Base-by-base conservation (phyloP, 2,888 invertebrate species). In the Apotomis capreana region DNA sequence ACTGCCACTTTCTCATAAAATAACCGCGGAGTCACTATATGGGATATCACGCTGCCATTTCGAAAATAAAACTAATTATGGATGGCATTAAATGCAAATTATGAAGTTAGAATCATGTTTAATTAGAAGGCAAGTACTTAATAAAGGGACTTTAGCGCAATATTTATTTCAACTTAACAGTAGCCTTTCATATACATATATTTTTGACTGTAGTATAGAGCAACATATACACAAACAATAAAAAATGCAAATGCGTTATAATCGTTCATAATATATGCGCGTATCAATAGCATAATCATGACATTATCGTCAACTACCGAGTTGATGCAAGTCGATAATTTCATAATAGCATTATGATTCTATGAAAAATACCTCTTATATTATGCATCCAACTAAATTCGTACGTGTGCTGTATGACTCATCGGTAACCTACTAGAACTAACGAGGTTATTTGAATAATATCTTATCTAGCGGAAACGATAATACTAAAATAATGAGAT, bases 401-500 rank as follows among this genome's bases (percentile, higher is more conserved):
- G 9, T 61, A 61, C 46, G 52, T 26, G 15, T 65, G 10, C 13
- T 3, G 55, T 9, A 65, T 65, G 65, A 65, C 40, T 65, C 65
- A 65, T 3, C 15, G 49, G 55, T 57, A 57, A 65, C 65, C 52
- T 64, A 57, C 55, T 55, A 57, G 46, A 58, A 0, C 44, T 9
- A 15, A 46, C 46, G 54, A 65, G 65, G 57, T 57, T 57, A 26
- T 36, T 65, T 57, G 54, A 57, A 65, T 46, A 26, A 36, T 65
- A 46, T 65, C 65, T 65, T 65, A 65, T 65, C 65, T 57, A 65
- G 65, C 55, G 65, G 65, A 65, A 65, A 65, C 57, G 65, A 65
- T 65, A 65, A 65, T 57, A 65, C 65, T 65, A 57, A 65, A 65
- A 65, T 65, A 65, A 65, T 65, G 46, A 65, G 65, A 57, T 65